These are phyloP conservation scores for Heteractis magnifica DNA, from an alignment of 92 coral and sea anemone genomes.

Conservation along the genomic window DNA sequence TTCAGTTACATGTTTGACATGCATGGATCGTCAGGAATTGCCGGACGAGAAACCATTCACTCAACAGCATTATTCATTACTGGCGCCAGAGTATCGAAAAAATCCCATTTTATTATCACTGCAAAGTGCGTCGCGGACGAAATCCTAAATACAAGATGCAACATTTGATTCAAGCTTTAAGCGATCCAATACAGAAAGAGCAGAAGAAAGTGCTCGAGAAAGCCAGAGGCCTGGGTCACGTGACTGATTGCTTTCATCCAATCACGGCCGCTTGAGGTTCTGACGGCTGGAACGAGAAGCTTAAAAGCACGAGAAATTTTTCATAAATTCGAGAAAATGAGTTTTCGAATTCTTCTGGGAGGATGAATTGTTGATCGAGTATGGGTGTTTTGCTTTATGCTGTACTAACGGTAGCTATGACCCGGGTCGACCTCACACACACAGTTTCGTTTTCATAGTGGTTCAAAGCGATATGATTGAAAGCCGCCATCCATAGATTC, in stretches of 20 bases:
- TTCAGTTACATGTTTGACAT: neutral
- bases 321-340: neutral
- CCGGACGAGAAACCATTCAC: neutral
- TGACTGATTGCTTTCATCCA: neutral
- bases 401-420: neutral
- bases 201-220: neutral
- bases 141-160: neutral
- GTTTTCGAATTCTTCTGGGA: neutral
- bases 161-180: neutral
- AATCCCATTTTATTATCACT: neutral
- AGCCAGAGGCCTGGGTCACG: slow-evolving; percentile 1
- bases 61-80: neutral
- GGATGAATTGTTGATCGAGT: neutral
- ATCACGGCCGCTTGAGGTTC: neutral
- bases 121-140: neutral
- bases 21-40: slow-evolving; percentile 4
- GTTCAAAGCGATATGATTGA: neutral
- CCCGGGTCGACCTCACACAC: neutral
- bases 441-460: neutral
- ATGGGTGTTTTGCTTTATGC: neutral
- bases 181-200: neutral
- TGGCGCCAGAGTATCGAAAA: neutral
- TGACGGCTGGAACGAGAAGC: neutral
- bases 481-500: neutral
- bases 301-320: neutral